Evolutionary conservation across 2,888 invertebrate species (phyloP).

Genomic region (Pristionchus maxplancki): DNA sequence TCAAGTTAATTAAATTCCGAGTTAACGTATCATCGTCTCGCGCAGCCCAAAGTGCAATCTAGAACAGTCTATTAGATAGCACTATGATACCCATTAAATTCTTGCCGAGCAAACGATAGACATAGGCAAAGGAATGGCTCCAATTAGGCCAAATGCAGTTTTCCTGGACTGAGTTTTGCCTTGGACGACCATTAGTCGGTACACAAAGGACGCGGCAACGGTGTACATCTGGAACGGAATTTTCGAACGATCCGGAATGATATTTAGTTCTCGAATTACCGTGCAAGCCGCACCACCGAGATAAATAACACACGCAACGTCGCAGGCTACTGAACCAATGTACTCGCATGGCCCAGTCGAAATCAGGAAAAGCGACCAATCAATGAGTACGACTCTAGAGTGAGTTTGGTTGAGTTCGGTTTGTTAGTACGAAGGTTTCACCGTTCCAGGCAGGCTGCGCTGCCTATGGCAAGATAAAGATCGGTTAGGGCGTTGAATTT

Average conservation of each 20-base stretch:
- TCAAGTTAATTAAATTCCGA: neutral
- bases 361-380: no score
- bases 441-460: neutral
- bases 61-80: neutral
- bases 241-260: no score
- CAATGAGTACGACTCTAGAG: neutral
- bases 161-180: neutral
- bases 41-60: neutral
- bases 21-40: neutral
- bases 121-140: neutral
- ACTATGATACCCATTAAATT: neutral
- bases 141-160: neutral
- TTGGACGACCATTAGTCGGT: neutral
- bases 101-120: neutral
- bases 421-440: neutral
- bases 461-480: neutral
- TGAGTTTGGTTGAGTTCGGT: neutral
- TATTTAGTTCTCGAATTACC: no score
- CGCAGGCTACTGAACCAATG: no score
- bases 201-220: neutral
- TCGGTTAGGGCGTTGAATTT: neutral
- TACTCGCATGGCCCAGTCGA: no score
- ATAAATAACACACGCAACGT: no score
- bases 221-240: neutral
- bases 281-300: no score